Conservation (phyloP, 2,113 vertebrate genomes). For the Illadopsis cleaveri region DNA sequence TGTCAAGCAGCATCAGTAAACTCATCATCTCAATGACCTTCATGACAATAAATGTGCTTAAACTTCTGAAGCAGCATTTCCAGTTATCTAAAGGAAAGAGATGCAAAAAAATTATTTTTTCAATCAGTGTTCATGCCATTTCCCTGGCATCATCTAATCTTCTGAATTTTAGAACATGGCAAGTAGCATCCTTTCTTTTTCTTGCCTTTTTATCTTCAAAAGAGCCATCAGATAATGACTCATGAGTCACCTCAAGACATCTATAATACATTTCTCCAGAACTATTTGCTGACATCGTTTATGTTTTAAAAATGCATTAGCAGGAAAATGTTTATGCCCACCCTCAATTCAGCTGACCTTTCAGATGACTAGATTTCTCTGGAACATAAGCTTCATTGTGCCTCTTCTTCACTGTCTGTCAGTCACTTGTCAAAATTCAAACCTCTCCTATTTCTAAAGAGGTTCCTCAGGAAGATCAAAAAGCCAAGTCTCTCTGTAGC, state of each 20-base stretch:
- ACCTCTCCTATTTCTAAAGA: neutral
- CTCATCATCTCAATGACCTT: neutral
- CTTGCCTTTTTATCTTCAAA: neutral
- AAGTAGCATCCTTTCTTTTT: neutral
- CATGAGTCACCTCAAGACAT: neutral
- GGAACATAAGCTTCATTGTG: neutral
- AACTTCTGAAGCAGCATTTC: neutral
- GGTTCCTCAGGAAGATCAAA: slow-evolving; percentile 25
- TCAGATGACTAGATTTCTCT: neutral
- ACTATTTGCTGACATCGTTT: neutral
- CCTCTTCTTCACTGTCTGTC: neutral
- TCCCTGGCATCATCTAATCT: neutral
- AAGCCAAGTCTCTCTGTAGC: neutral
- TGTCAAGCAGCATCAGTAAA: neutral
- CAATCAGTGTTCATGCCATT: neutral
- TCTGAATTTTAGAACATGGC: neutral
- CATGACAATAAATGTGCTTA: neutral
- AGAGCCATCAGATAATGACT: neutral
- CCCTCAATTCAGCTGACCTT: neutral
- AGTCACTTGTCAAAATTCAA: slow-evolving; percentile 16
- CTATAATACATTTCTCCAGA: neutral
- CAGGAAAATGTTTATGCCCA: neutral
- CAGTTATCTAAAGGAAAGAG: neutral
- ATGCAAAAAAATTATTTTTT: neutral
- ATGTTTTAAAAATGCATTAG: slow-evolving; percentile 1